Percentiles rank a stretch among this genome's conserved stretches.
These are phyloP conservation scores for Drosophila gunungcola DNA, from an alignment of 1,140 invertebrate genomes.

Conservation along the genomic window DNA sequence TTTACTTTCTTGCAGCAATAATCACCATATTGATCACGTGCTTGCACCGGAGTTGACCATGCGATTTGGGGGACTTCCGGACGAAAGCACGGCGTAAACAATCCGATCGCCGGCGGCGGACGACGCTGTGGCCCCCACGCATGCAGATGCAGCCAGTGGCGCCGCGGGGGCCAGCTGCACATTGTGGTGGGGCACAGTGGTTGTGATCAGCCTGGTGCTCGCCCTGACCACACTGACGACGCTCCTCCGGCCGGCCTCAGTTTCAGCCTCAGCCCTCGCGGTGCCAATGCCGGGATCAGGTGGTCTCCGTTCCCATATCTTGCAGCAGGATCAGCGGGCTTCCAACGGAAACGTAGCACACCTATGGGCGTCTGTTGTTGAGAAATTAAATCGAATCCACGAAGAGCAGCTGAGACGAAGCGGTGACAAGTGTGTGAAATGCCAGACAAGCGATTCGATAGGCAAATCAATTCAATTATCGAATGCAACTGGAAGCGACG, in stretches of 20 bases:
- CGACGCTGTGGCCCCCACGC: constrained; percentile 84
- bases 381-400: constrained; percentile 11
- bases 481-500: constrained; percentile 56
- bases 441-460: constrained; percentile 38
- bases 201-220: constrained; percentile 34
- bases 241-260: constrained; percentile 31
- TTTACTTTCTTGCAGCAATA: constrained; percentile 7
- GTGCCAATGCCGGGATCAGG: constrained; percentile 68
- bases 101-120: constrained; percentile 71
- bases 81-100: constrained; percentile 55
- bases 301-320: constrained; percentile 27
- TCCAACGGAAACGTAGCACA: constrained; percentile 42
- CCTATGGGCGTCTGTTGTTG: constrained; percentile 49
- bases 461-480: constrained; percentile 22
- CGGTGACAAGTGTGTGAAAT: constrained; percentile 51
- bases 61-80: constrained; percentile 22
- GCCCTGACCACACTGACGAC: constrained; percentile 5
- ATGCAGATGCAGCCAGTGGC: constrained; percentile 82
- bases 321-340: constrained; percentile 23
- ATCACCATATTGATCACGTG: constrained; percentile 3
- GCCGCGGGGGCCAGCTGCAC: constrained; percentile 84
- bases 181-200: constrained; percentile 62
- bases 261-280: constrained; percentile 79
- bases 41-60: constrained; percentile 10
- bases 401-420: constrained; percentile 9